Percentiles rank a stretch among this genome's conserved stretches.
Evolutionary conservation across 35 echinoderm and acorn worm species (phyloP).

Genomic region (Chiridota heheva): DNA sequence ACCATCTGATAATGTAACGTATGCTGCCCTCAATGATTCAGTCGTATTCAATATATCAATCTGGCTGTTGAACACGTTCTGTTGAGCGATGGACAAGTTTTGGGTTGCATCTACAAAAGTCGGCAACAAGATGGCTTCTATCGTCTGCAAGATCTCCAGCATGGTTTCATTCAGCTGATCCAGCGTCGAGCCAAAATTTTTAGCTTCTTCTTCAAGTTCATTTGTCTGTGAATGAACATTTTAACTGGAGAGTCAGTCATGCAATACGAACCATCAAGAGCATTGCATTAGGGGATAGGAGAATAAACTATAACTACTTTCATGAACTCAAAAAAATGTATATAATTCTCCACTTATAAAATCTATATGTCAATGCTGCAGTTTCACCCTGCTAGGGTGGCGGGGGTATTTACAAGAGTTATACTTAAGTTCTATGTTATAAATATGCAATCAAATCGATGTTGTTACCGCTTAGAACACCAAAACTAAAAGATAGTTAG

Average conservation of each 20-base stretch:
- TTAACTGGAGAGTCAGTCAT: neutral
- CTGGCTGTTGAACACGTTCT: constrained; percentile 5
- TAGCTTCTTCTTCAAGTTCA: constrained; percentile 32
- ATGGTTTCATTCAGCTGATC: constrained; percentile 58
- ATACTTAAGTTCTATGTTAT: no score
- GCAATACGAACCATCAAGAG: neutral
- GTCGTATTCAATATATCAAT: constrained; percentile 24
- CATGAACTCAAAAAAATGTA: neutral
- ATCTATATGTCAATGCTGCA: neutral
- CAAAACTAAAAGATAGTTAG: no score
- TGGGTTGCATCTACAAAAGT: neutral
- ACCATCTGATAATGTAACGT: constrained; percentile 62
- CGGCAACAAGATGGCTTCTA: constrained; percentile 4
- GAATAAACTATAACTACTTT: neutral
- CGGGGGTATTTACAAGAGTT: neutral
- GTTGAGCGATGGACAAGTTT: constrained; percentile 12
- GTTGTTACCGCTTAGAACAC: no score
- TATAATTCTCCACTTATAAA: neutral
- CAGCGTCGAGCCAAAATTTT: constrained; percentile 32
- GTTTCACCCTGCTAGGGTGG: neutral
- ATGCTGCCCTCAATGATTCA: constrained; percentile 29
- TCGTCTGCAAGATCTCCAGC: constrained; percentile 47
- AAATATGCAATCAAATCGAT: no score
- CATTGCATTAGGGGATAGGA: neutral
- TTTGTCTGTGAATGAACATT: constrained; percentile 50